Evolutionary conservation across 1,140 invertebrate genomes (phyloP).

Genomic region (Drosophila bocqueti): DNA sequence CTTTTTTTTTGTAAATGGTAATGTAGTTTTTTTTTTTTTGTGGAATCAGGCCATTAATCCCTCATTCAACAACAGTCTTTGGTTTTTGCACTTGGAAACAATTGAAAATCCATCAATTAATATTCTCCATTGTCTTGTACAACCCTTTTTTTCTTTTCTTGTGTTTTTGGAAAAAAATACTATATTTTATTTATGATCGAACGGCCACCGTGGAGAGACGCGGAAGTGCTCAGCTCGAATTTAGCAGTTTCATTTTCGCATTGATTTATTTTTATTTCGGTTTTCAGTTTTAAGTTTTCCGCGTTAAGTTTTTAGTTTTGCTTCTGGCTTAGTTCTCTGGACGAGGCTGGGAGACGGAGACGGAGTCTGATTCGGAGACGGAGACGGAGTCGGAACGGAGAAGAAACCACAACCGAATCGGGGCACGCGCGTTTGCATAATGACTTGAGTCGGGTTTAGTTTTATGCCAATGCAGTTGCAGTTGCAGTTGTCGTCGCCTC

Average conservation of each 20-base stretch:
- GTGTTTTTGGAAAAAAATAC: conserved; percentile 38
- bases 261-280: conserved; percentile 39
- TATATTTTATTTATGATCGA: conserved; percentile 25
- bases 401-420: conserved; percentile 80
- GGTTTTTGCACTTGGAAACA: conserved; percentile 34
- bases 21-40: neutral
- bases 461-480: conserved; percentile 76
- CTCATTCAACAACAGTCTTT: conserved; percentile 7
- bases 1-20: neutral
- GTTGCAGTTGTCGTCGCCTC: conserved; percentile 41
- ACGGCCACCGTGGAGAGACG: conserved; percentile 8
- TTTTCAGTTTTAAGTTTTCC: conserved; percentile 27
- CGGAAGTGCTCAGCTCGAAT: conserved; percentile 14
- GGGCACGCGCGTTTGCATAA: conserved; percentile 84
- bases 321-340: conserved; percentile 25
- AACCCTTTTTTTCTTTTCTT: conserved; percentile 3
- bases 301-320: conserved; percentile 35
- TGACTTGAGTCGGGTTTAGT: conserved; percentile 79
- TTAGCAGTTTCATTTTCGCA: conserved; percentile 33
- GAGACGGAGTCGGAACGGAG: conserved; percentile 33
- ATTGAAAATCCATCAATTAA: conserved; percentile 27
- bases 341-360: conserved; percentile 23
- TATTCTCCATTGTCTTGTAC: conserved; percentile 53
- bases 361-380: conserved; percentile 6
- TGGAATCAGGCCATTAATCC: conserved; percentile 10